Percentiles rank a stretch among this genome's conserved stretches.
Conservation (phyloP, 2,113 vertebrate genomes). For the Planiliza haematocheilus region DNA sequence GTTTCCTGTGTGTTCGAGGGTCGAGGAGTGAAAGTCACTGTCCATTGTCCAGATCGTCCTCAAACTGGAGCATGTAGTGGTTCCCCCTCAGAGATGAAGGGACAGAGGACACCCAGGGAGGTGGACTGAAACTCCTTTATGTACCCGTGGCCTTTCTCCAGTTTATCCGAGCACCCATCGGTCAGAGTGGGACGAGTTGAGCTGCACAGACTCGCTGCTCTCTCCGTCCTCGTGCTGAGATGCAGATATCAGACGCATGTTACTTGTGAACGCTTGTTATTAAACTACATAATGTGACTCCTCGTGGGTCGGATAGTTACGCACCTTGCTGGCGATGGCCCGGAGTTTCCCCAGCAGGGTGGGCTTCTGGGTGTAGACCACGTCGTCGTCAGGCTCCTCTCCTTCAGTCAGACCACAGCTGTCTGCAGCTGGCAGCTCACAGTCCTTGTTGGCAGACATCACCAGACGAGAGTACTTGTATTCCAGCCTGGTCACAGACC, state of each 20-base stretch:
- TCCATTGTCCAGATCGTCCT: conserved; percentile 32
- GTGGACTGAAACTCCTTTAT: conserved; percentile 17
- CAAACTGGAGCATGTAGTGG: conserved; percentile 18
- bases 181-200: conserved; percentile 74
- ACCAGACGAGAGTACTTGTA: conserved; percentile 98
- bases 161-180: conserved; percentile 73
- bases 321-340: conserved; percentile 92
- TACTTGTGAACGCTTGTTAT: not conserved
- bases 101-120: conserved; percentile 19
- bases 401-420: conserved; percentile 97
- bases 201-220: conserved; percentile 75
- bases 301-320: too few relatives aligned
- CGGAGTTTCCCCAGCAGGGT: conserved; percentile 95
- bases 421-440: conserved; percentile 95
- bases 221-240: conserved; percentile 71
- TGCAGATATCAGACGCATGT: not conserved
- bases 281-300: too few relatives aligned
- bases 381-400: conserved; percentile 94
- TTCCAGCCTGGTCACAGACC: conserved; percentile 86
- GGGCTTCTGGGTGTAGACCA: conserved; percentile 91
- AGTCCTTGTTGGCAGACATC: conserved; percentile 95
- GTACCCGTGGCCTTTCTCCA: not conserved
- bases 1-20: conserved; percentile 36
- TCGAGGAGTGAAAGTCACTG: conserved; percentile 35
- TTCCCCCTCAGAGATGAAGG: not conserved